Evolutionary conservation across 2,888 invertebrate species (phyloP), one percentile per base, ranked within the genome.

Genomic region (Agrotis ipsilon): DNA sequence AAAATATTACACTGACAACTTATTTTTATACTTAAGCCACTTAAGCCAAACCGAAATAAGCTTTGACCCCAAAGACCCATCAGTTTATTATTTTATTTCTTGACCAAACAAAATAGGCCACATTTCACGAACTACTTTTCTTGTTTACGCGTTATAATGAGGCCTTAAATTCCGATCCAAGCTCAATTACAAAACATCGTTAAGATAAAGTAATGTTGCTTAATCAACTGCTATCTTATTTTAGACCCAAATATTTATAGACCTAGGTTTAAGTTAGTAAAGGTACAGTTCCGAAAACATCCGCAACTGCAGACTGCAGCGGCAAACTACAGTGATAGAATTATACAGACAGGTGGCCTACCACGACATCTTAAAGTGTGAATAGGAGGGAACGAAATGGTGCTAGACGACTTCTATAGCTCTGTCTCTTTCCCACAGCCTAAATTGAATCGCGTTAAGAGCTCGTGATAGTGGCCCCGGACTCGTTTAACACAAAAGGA

Each of bases 141-240:
- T 46, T 49, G 69, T 51, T 32, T 45, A 58, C 14, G 13, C 27
- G n/a, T 67, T 43, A 3, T 49, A 75, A 58, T 39, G 43, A 32
- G 52, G 21, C 48, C 54, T 46, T 75, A 43, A 54, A 57, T 55
- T 52, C 60, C 16, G 39, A 39, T 39, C 11, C 55, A 39, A 63
- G 61, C 55, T 48, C 77, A 76, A 77, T 80, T 77, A 77, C 43
- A 51, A 55, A 60, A 59, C 46, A 59, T 77, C 54, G 63, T 77
- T 80, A 51, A 80, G 54, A 64, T 68, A 75, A 60, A 80, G 24
- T 57, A 46, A 64, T 64, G 64, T 14, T 64, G 46, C 32, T 73
- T 66, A 68, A 81, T 72, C 60, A 64, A 66, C 64, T 21, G n/a
- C 43, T 66, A 75, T 66, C 81, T 80, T 6, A 49, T 11, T n/a